phyloP scores from a whole-genome alignment of 2,888 invertebrate species.

The Trichopoda pennipes region DNA sequence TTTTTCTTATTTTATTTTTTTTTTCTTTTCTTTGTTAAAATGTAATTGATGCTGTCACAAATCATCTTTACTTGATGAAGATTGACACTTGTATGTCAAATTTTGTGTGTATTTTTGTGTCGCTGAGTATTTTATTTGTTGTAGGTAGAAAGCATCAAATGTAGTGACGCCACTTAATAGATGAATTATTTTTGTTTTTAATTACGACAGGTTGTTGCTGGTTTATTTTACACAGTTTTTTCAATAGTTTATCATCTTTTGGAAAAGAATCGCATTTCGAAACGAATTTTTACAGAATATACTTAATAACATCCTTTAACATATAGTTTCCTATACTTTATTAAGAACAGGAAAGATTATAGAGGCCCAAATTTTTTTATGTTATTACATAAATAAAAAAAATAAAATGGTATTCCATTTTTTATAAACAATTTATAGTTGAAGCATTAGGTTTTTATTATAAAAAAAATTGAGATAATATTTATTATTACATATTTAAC shows the following conservation, averaged over 20 bases:
- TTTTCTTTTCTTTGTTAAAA: background rate
- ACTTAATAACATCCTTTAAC: too few relatives aligned
- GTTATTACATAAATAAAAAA: too few relatives aligned
- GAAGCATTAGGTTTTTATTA: too few relatives aligned
- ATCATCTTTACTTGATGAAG: constrained; percentile 56
- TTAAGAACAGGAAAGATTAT: too few relatives aligned
- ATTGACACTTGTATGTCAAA: constrained; percentile 67
- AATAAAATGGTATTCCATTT: too few relatives aligned
- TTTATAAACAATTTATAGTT: too few relatives aligned
- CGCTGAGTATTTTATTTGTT: constrained; percentile 3
- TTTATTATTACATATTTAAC: too few relatives aligned
- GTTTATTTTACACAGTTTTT: background rate
- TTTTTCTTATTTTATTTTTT: background rate
- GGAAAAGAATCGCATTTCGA: too few relatives aligned
- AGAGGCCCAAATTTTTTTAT: too few relatives aligned
- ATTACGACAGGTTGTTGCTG: constrained; percentile 59
- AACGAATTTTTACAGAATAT: too few relatives aligned
- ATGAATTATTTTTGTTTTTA: constrained; percentile 20
- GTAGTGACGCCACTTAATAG: constrained; percentile 28
- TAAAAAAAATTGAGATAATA: too few relatives aligned
- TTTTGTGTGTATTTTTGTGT: constrained; percentile 6
- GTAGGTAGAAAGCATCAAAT: constrained; percentile 2
- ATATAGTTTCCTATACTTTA: too few relatives aligned
- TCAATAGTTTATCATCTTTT: background rate
- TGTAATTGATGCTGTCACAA: constrained; percentile 59